Evolutionary conservation across 2,888 invertebrate species (phyloP).

Genomic region (Drosophila atripex): DNA sequence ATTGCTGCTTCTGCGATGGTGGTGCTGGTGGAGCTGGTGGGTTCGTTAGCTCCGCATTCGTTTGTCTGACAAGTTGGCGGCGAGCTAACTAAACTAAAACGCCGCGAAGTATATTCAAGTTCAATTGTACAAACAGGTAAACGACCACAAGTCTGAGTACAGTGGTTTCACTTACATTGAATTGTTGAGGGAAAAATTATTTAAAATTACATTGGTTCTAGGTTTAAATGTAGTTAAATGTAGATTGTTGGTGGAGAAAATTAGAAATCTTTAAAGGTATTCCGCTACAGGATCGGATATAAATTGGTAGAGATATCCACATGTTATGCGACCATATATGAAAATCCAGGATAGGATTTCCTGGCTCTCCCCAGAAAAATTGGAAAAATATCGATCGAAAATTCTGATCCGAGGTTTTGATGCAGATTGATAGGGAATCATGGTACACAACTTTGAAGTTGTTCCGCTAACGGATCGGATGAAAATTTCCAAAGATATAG

Average conservation of each 20-base stretch:
- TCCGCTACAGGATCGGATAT: not conserved
- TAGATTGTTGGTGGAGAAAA: too few relatives aligned
- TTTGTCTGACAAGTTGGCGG: slow-evolving; percentile 72
- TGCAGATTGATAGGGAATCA: too few relatives aligned
- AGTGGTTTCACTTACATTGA: slow-evolving; percentile 4
- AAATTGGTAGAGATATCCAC: too few relatives aligned
- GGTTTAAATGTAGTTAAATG: too few relatives aligned
- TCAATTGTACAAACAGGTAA: slow-evolving; percentile 77
- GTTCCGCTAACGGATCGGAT: not conserved
- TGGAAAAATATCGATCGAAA: too few relatives aligned
- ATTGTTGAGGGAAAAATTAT: not conserved
- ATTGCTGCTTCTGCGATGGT: slow-evolving; percentile 10
- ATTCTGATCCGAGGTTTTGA: too few relatives aligned
- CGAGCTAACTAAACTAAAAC: slow-evolving; percentile 54
- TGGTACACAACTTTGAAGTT: too few relatives aligned
- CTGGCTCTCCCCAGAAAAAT: too few relatives aligned
- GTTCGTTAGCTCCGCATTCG: slow-evolving; percentile 59
- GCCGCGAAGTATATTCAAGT: slow-evolving; percentile 59
- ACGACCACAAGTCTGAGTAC: slow-evolving; percentile 13
- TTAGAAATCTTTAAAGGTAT: not conserved
- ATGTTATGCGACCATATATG: not conserved
- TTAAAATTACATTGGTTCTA: not conserved
- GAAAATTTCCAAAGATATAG: not conserved
- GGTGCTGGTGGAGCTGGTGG: slow-evolving; percentile 29
- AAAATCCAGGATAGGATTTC: too few relatives aligned